Evolutionary conservation across 2,888 invertebrate species (phyloP).

Genomic region (Clivina fossor): DNA sequence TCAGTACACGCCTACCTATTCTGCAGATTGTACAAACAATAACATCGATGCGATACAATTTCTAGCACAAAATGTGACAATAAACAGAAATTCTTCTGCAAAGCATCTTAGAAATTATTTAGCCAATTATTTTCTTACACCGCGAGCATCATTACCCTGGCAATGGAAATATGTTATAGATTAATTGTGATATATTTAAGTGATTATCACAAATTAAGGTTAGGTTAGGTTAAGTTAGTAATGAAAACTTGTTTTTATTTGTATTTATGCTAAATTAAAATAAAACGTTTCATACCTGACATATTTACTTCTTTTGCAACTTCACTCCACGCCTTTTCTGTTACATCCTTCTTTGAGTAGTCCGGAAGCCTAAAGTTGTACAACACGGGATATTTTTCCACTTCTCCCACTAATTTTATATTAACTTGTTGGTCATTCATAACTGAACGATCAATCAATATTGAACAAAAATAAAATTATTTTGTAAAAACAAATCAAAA

Average conservation of each 20-base stretch:
- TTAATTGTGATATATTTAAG: background rate
- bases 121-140: conserved; percentile 35
- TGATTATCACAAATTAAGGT: too few species aligned
- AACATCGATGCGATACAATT: conserved; percentile 1
- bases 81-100: conserved; percentile 25
- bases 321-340: conserved; percentile 38
- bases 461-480: too few species aligned
- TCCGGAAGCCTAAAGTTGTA: conserved; percentile 33
- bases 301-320: conserved; percentile 31
- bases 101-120: conserved; percentile 32
- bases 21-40: conserved; percentile 19
- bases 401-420: conserved; percentile 15
- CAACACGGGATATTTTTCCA: conserved; percentile 21
- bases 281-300: conserved; percentile 18
- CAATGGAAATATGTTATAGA: conserved; percentile 35
- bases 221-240: too few species aligned
- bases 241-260: too few species aligned
- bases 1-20: conserved; percentile 27
- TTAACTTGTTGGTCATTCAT: conserved; percentile 16
- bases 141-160: conserved; percentile 35
- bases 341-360: conserved; percentile 37
- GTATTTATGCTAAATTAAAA: too few species aligned
- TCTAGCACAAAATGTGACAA: conserved; percentile 18
- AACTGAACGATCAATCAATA: too few species aligned
- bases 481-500: too few species aligned